A percentile compares a stretch with the other conserved stretches of the same genome.
phyloP scores from a whole-genome alignment of 2,113 vertebrate genomes.

The Labeo catla region DNA sequence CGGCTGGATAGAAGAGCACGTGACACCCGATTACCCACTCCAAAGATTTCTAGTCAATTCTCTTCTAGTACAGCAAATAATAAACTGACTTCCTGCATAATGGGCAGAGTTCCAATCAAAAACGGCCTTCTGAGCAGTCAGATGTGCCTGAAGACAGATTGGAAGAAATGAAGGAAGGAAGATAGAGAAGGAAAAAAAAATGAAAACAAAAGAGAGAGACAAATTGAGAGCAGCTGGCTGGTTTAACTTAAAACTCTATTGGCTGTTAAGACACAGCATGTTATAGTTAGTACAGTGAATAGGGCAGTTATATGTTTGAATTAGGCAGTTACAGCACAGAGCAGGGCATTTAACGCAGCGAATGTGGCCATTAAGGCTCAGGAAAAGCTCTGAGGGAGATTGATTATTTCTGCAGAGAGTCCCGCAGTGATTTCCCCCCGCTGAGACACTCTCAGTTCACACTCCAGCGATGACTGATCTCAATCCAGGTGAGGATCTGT shows the following conservation, averaged over 20 bases:
- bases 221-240: not conserved
- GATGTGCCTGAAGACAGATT: conserved; percentile 16
- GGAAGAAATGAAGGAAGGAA: conserved; percentile 6
- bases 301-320: not conserved
- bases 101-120: conserved; percentile 3
- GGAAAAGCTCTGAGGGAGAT: conserved; percentile 18
- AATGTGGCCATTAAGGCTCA: conserved; percentile 18
- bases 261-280: not conserved
- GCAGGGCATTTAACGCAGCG: not conserved
- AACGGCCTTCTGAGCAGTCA: conserved; percentile 5
- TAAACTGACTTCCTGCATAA: not conserved
- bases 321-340: conserved; percentile 8
- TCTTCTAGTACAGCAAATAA: conserved; percentile 27
- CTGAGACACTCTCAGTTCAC: conserved; percentile 24
- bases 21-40: conserved; percentile 22
- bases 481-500: conserved; percentile 36
- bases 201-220: not conserved
- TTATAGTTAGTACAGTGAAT: conserved; percentile 18
- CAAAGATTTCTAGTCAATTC: conserved; percentile 32
- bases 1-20: not conserved
- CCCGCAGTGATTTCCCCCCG: not conserved
- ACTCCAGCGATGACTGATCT: conserved; percentile 44
- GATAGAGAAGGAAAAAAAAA: not conserved
- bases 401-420: conserved; percentile 24
- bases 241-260: conserved; percentile 21